Evolutionary conservation across 2,888 invertebrate species (phyloP), one percentile per base, ranked within the genome.

Genomic region (Ommatoiulus sabulosus): DNA sequence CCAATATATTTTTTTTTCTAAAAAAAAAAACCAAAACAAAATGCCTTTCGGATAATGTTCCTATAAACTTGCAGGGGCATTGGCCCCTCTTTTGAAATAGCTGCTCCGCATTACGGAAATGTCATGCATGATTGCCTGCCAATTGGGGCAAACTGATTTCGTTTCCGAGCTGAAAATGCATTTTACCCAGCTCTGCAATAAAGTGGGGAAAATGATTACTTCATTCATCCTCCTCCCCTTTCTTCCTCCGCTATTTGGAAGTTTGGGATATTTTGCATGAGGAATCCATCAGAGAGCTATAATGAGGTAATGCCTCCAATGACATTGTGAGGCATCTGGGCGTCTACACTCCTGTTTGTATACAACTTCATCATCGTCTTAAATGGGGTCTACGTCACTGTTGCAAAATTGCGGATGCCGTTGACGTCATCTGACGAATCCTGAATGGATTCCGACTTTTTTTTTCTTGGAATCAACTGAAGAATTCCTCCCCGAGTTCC

Each of bases 241-340:
- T 2, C n/a, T n/a, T 63, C 15, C 52, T 15, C 63, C 63, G 63
- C 63, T 63, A 63, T 63, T 63, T 63, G 63, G 5, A 63, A 63
- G n/a, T 63, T 63, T 63, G 63, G n/a, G n/a, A 63, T 63, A 63
- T 63, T n/a, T 63, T 63, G 63, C 63, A 63, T 63, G 63, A 63
- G n/a, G n/a, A 63, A 63, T 63, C 63, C 63, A 63, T 63, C 63
- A 63, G 63, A 63, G 17, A 63, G 63, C 63, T 63, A 63, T 63
- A 63, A 63, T 63, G 63, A 63, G 63, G 63, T 63, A 63, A 63
- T n/a, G 63, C 63, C 63, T 63, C 63, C n/a, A 17, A 2, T n/a
- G 63, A n/a, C 63, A 63, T 63, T 10, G 63, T 63, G n/a, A n/a
- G 63, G n/a, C 63, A n/a, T 63, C n/a, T n/a, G 63, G 5, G 63